These are phyloP conservation scores for Petrocephalus microphthalmus DNA, from an alignment of 2,113 vertebrate species.

Conservation along the genomic window DNA sequence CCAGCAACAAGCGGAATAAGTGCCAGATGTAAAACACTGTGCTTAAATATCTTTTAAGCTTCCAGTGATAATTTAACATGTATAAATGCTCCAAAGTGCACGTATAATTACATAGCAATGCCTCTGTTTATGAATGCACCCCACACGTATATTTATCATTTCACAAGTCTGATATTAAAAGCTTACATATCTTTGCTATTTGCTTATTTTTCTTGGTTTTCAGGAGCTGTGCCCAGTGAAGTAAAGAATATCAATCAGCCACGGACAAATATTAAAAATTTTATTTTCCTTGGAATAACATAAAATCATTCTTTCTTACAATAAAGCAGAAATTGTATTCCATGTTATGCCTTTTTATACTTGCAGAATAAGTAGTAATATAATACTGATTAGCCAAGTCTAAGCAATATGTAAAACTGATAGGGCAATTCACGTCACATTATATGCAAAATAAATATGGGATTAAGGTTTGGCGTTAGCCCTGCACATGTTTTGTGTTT, in stretches of 20 bases:
- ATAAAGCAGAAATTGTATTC: background rate
- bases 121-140: background rate
- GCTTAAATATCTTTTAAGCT: background rate
- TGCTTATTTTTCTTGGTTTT: background rate
- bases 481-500: background rate
- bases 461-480: background rate
- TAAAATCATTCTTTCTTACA: background rate
- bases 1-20: background rate
- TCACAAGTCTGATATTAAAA: background rate
- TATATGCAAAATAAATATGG: background rate
- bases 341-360: background rate
- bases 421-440: background rate
- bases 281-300: background rate
- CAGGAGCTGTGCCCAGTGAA: background rate
- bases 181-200: background rate
- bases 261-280: background rate
- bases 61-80: background rate
- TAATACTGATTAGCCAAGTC: background rate
- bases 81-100: background rate
- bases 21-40: background rate
- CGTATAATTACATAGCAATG: background rate
- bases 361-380: background rate
- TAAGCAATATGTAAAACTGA: background rate
- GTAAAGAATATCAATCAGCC: background rate
- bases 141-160: background rate